These are phyloP conservation scores for Tenrec ecaudatus DNA, from an alignment of 2,113 vertebrate species.

Conservation along the genomic window DNA sequence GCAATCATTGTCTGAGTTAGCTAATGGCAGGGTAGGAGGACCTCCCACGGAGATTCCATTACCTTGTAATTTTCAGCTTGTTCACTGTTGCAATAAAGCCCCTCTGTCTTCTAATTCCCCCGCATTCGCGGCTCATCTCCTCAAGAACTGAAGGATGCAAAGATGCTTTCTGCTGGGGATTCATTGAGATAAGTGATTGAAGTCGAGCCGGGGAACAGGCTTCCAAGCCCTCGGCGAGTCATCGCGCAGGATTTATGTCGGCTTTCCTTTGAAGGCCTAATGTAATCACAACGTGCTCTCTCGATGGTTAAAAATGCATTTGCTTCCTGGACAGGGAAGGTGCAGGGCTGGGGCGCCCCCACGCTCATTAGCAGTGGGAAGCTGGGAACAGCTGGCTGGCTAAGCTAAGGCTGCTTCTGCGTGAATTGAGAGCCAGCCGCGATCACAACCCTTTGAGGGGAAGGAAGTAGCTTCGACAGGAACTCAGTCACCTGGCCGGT, in stretches of 20 bases:
- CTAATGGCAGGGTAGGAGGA: slow-evolving; percentile 87
- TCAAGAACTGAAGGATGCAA: slow-evolving; percentile 83
- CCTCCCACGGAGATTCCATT: slow-evolving; percentile 89
- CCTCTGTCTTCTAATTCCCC: slow-evolving; percentile 88
- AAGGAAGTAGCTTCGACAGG: slow-evolving; percentile 25
- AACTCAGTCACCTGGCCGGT: slow-evolving; percentile 64
- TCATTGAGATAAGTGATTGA: slow-evolving; percentile 89
- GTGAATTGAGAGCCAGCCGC: slow-evolving; percentile 70
- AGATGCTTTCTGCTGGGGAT: slow-evolving; percentile 89
- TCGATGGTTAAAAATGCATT: slow-evolving; percentile 87
- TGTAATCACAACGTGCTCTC: slow-evolving; percentile 88
- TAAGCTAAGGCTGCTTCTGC: slow-evolving; percentile 82
- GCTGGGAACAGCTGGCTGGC: slow-evolving; percentile 78
- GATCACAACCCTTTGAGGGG: slow-evolving; percentile 45
- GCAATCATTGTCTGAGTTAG: slow-evolving; percentile 86
- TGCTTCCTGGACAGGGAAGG: slow-evolving; percentile 79
- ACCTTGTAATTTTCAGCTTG: slow-evolving; percentile 91
- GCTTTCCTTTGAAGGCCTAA: slow-evolving; percentile 87
- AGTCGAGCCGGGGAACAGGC: slow-evolving; percentile 88
- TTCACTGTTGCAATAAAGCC: slow-evolving; percentile 88
- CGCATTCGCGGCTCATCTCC: slow-evolving; percentile 85
- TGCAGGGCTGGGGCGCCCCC: background rate
- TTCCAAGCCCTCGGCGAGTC: slow-evolving; percentile 84
- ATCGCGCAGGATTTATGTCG: slow-evolving; percentile 85
- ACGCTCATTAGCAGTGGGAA: slow-evolving; percentile 80